Conservation (phyloP, 2,113 vertebrate genomes). For the Lampris megalopsis region DNA sequence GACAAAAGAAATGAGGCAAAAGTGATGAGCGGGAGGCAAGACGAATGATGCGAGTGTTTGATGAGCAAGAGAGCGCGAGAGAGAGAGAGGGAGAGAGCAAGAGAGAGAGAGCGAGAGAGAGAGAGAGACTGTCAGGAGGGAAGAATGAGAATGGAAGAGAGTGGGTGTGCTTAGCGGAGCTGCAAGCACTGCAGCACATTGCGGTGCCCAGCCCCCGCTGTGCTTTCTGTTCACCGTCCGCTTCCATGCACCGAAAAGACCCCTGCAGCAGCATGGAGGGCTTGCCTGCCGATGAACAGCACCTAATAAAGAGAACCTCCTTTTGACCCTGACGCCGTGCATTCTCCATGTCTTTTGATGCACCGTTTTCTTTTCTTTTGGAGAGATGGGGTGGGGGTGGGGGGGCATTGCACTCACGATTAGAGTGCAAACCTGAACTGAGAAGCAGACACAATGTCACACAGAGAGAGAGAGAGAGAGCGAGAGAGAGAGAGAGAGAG, state of each 20-base stretch:
- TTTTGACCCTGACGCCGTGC: slow-evolving; percentile 35
- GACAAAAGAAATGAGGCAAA: slow-evolving; percentile 17
- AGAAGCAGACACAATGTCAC: slow-evolving; percentile 31
- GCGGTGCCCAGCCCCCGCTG: slow-evolving; percentile 82
- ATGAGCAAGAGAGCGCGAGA: slow-evolving; percentile 41
- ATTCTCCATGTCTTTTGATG: slow-evolving; percentile 18
- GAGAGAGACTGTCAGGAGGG: slow-evolving; percentile 64
- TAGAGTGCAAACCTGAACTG: slow-evolving; percentile 29
- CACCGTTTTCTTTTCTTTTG: slow-evolving; percentile 7
- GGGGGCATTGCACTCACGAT: slow-evolving; percentile 4
- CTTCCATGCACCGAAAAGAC: slow-evolving; percentile 76
- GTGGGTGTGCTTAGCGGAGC: slow-evolving; percentile 78
- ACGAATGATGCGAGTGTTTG: slow-evolving; percentile 30
- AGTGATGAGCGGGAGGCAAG: slow-evolving; percentile 38
- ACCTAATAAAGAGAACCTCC: slow-evolving; percentile 37
- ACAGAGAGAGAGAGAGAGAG: slow-evolving; percentile 24
- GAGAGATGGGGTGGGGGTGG: background rate
- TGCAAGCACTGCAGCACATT: slow-evolving; percentile 81
- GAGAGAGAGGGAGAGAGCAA: slow-evolving; percentile 55
- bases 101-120: slow-evolving; percentile 37
- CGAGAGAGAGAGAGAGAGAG: background rate
- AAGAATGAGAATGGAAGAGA: slow-evolving; percentile 65
- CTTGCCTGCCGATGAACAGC: slow-evolving; percentile 56
- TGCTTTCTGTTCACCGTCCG: slow-evolving; percentile 76
- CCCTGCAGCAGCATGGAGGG: slow-evolving; percentile 71